phyloP scores from a whole-genome alignment of 2,797 vertebrate species.

The Clamator glandarius region DNA sequence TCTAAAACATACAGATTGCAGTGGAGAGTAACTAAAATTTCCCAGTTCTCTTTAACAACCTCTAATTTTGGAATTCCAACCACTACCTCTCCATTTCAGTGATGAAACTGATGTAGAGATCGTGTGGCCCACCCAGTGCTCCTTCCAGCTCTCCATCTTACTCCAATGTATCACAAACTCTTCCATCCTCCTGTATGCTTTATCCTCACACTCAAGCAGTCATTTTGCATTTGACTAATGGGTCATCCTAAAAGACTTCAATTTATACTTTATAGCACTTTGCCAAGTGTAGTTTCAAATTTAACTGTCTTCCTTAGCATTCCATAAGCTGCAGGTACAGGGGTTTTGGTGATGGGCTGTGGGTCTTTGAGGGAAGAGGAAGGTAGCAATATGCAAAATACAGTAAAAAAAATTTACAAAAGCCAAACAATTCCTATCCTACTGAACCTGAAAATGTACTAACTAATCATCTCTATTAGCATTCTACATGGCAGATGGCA shows the following conservation, averaged over 20 bases:
- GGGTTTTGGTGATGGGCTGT: background rate
- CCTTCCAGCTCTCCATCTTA: background rate
- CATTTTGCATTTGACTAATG: background rate
- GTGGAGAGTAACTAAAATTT: background rate
- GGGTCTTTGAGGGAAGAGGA: background rate
- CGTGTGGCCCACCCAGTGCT: background rate
- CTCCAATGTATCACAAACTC: background rate
- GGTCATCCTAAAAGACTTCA: background rate
- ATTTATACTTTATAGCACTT: background rate
- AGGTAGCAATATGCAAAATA: background rate
- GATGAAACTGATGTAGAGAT: background rate
- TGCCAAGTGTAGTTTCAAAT: background rate
- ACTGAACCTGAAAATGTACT: conserved; percentile 6
- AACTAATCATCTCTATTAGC: conserved; percentile 22
- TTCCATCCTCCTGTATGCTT: background rate
- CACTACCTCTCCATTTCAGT: background rate
- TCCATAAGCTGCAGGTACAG: background rate
- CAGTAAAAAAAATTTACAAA: background rate
- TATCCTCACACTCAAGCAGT: background rate
- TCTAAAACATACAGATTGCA: background rate
- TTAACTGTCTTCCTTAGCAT: background rate
- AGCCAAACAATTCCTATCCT: background rate
- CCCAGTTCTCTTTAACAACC: background rate
- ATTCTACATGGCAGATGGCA: conserved; percentile 43
- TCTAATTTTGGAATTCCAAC: background rate